These are phyloP conservation scores for Megalopta genalis DNA, from an alignment of 1,140 invertebrate species.

Conservation along the genomic window DNA sequence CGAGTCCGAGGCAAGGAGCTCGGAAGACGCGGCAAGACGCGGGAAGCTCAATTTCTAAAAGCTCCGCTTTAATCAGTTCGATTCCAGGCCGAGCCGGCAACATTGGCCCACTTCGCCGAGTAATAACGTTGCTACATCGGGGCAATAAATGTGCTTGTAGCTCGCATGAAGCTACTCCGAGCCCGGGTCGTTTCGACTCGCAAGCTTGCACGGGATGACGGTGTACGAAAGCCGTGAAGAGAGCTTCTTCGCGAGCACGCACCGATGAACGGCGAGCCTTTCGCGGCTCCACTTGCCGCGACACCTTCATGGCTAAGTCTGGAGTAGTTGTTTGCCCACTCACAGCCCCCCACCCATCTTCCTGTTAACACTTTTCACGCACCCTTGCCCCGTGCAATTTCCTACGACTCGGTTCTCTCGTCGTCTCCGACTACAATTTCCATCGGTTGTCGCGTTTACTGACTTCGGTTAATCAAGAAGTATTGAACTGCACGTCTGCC, in stretches of 20 bases:
- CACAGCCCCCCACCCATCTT: no score
- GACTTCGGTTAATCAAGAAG: no score
- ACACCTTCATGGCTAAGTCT: constrained; percentile 13
- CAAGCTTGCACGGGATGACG: background rate
- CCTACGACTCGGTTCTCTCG: no score
- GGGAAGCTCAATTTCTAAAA: constrained; percentile 44
- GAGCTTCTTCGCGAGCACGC: constrained; percentile 16
- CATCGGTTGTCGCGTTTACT: no score
- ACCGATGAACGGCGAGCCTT: constrained; percentile 22
- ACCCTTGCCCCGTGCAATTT: no score
- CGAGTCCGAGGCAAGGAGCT: no score
- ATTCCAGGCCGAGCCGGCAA: constrained; percentile 47
- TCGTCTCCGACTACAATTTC: no score
- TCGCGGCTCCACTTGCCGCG: constrained; percentile 8
- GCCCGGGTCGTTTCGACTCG: background rate
- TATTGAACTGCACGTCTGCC: no score
- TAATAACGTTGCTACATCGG: constrained; percentile 56
- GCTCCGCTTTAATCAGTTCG: constrained; percentile 60
- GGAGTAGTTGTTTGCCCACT: constrained; percentile 1
- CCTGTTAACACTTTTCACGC: background rate
- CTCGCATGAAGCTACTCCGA: constrained; percentile 9
- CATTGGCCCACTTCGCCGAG: constrained; percentile 56
- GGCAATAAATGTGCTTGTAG: constrained; percentile 49
- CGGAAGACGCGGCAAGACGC: background rate
- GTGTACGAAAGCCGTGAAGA: constrained; percentile 5